A percentile compares a stretch with the other conserved stretches of the same genome.
Conservation (phyloP, 2,797 vertebrate genomes). For the Malurus leucopterus region DNA sequence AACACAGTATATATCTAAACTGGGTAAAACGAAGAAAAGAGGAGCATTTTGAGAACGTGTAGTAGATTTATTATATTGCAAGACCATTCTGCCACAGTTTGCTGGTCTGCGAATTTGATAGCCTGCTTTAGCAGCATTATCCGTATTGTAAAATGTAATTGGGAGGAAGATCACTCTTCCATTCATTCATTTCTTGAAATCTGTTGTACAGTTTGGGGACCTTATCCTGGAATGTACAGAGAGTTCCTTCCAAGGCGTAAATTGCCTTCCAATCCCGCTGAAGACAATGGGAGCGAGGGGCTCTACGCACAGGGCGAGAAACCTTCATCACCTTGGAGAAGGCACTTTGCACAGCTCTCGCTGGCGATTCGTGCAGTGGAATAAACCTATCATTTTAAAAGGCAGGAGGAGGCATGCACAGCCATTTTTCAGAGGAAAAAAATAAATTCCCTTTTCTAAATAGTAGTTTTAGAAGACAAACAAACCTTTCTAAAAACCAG, state of each 20-base stretch:
- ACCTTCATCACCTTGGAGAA: slow-evolving; percentile 60
- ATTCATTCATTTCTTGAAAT: neutral
- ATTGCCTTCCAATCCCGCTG: neutral
- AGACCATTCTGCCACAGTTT: slow-evolving; percentile 8
- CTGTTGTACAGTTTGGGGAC: neutral
- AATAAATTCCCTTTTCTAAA: neutral
- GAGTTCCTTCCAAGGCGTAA: neutral
- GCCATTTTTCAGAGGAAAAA: neutral
- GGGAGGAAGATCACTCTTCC: neutral
- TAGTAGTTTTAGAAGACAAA: neutral
- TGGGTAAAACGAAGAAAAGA: neutral
- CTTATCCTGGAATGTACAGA: neutral
- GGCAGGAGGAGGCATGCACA: neutral
- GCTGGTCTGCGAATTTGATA: neutral
- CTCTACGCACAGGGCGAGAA: neutral
- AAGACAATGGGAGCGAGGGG: slow-evolving; percentile 17
- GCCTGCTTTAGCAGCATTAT: neutral
- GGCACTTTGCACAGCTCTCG: slow-evolving; percentile 1
- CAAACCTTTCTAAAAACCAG: neutral
- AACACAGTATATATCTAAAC: neutral
- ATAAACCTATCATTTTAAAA: neutral
- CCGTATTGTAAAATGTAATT: neutral
- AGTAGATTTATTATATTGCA: neutral
- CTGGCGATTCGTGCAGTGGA: neutral
- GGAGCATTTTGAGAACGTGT: neutral